These are phyloP conservation scores for Rousettus leschenaultii DNA, from an alignment of 2,113 vertebrate species.

Conservation along the genomic window DNA sequence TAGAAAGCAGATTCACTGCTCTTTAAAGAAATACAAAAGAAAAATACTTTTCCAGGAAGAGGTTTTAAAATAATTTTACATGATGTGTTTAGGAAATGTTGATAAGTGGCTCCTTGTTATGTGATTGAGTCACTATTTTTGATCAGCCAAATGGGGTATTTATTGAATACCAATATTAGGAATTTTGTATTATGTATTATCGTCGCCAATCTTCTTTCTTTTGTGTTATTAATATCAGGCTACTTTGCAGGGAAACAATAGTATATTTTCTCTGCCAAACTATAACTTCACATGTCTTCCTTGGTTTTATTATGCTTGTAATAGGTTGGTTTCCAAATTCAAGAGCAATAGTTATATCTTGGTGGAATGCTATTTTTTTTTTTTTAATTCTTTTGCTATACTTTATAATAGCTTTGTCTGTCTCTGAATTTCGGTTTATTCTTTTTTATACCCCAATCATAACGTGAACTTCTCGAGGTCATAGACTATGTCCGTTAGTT, in stretches of 20 bases:
- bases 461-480: not conserved
- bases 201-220: not conserved
- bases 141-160: not conserved
- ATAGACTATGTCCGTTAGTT: not conserved
- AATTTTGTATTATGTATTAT: not conserved
- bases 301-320: not conserved
- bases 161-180: conserved; percentile 34
- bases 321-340: not conserved
- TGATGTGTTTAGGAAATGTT: conserved; percentile 42
- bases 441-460: not conserved
- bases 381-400: not conserved
- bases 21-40: conserved; percentile 55
- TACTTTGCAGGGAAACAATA: not conserved
- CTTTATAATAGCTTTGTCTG: not conserved
- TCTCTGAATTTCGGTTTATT: not conserved
- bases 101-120: conserved; percentile 41
- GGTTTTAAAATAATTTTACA: conserved; percentile 14
- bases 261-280: conserved; percentile 17
- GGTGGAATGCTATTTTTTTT: not conserved
- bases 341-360: not conserved
- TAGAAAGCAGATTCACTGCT: conserved; percentile 10
- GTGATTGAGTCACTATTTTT: conserved; percentile 51
- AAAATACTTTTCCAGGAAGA: conserved; percentile 34
- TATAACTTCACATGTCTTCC: not conserved
- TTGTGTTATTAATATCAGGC: not conserved